phyloP scores from a whole-genome alignment of 2,113 vertebrate genomes.

The Syngnathus scovelli region DNA sequence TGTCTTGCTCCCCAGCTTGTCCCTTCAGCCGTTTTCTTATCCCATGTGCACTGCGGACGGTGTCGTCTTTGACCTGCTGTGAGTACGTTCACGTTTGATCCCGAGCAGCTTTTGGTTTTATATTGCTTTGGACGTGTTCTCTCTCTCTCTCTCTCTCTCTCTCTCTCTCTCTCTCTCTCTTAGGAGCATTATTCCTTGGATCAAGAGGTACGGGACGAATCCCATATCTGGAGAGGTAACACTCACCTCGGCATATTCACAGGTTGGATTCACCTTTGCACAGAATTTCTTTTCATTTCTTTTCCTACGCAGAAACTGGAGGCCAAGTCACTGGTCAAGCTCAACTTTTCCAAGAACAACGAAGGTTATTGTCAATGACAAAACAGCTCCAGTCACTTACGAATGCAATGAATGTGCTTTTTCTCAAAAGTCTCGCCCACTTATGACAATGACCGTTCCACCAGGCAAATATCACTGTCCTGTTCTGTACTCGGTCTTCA shows the following conservation, averaged over 20 bases:
- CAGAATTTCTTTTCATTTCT: not conserved
- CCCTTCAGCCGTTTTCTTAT: conserved; percentile 91
- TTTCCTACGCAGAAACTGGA: conserved; percentile 82
- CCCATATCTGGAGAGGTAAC: conserved; percentile 89
- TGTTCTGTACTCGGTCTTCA: conserved; percentile 90
- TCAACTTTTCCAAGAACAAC: conserved; percentile 88
- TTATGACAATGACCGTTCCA: not conserved
- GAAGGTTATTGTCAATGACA: conserved; percentile 77
- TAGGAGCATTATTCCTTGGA: conserved; percentile 95
- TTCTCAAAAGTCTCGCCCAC: not conserved
- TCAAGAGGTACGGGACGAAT: conserved; percentile 94
- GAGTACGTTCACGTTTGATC: conserved; percentile 43
- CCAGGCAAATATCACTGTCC: conserved; percentile 95
- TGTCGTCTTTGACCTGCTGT: conserved; percentile 90
- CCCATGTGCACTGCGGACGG: conserved; percentile 91
- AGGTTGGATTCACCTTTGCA: no score
- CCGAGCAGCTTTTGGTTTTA: not conserved
- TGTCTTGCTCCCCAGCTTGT: conserved; percentile 73
- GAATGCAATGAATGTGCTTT: no score
- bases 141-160: conserved; percentile 9
- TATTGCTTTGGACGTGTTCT: not conserved
- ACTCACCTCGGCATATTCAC: no score
- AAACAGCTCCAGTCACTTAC: fast-evolving
- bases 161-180: conserved; percentile 8
- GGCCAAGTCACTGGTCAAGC: conserved; percentile 86